Evolutionary conservation across 2,888 invertebrate species (phyloP).

Genomic region (Drosophila koepferae): DNA sequence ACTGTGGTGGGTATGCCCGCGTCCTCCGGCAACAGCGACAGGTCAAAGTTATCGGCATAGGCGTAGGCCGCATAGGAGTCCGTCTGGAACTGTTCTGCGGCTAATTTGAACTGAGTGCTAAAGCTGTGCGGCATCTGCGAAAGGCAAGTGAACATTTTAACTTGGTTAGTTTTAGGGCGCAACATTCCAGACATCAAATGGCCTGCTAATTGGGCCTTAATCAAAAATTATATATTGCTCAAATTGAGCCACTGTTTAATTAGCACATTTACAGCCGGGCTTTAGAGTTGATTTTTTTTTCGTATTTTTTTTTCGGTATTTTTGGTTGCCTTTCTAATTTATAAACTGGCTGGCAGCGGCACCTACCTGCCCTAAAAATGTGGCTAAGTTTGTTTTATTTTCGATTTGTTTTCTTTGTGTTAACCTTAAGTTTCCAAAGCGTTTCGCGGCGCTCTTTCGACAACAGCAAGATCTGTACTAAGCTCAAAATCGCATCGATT

Average conservation of each 20-base stretch:
- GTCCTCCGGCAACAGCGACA: constrained; percentile 89
- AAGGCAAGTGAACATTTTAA: not conserved
- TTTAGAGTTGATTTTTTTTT: constrained; percentile 4
- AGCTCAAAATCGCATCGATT: constrained; percentile 63
- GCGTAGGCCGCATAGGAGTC: constrained; percentile 79
- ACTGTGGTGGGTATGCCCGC: constrained; percentile 82
- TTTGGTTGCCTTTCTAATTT: constrained; percentile 70
- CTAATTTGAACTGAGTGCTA: constrained; percentile 59
- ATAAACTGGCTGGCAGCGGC: constrained; percentile 34
- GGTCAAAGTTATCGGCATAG: constrained; percentile 89
- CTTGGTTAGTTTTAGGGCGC: constrained; percentile 12
- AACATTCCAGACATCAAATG: constrained; percentile 15
- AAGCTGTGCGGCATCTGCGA: constrained; percentile 73
- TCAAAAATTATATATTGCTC: constrained; percentile 45
- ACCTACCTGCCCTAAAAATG: constrained; percentile 67
- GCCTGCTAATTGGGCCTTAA: constrained; percentile 48
- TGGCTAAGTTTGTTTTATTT: constrained; percentile 28
- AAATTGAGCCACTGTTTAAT: constrained; percentile 45
- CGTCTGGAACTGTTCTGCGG: constrained; percentile 73
- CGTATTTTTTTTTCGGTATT: constrained; percentile 7
- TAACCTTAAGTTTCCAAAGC: constrained; percentile 64
- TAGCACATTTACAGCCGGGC: constrained; percentile 35
- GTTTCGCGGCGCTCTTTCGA: constrained; percentile 43
- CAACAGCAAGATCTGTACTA: constrained; percentile 73
- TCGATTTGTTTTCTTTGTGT: constrained; percentile 30